phyloP scores from a whole-genome alignment of 1,140 invertebrate species.

The Macrosteles quadrilineatus region DNA sequence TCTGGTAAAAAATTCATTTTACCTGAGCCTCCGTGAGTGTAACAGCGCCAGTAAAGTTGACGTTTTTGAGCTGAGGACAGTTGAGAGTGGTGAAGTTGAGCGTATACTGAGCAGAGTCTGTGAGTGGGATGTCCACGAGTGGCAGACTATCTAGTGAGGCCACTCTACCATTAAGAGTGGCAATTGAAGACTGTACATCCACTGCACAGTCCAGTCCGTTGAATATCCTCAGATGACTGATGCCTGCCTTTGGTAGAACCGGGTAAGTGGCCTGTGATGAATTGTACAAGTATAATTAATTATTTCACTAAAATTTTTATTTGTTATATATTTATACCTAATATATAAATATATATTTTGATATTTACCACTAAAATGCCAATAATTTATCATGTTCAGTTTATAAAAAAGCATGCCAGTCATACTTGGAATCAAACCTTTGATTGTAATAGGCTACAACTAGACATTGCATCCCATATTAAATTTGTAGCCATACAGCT shows the following conservation, averaged over 20 bases:
- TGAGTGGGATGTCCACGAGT: conserved; percentile 14
- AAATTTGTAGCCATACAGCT: no score
- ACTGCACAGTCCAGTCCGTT: conserved; percentile 59
- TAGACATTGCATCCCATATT: no score
- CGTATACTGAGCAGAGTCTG: not conserved
- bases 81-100: not conserved
- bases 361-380: no score
- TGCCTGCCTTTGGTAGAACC: conserved; percentile 57
- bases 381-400: no score
- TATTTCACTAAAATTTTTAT: not conserved
- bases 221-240: conserved; percentile 68
- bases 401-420: no score
- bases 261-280: conserved; percentile 67
- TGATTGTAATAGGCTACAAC: no score
- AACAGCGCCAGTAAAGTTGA: not conserved
- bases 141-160: not conserved
- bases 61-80: not conserved
- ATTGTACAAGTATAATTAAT: no score
- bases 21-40: not conserved
- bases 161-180: not conserved
- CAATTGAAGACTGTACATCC: not conserved
- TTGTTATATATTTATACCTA: not conserved
- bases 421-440: no score
- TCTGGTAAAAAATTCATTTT: not conserved
- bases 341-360: not conserved